Base-by-base conservation (phyloP, 2,797 vertebrate species). In the Cirrhinus molitorella region DNA sequence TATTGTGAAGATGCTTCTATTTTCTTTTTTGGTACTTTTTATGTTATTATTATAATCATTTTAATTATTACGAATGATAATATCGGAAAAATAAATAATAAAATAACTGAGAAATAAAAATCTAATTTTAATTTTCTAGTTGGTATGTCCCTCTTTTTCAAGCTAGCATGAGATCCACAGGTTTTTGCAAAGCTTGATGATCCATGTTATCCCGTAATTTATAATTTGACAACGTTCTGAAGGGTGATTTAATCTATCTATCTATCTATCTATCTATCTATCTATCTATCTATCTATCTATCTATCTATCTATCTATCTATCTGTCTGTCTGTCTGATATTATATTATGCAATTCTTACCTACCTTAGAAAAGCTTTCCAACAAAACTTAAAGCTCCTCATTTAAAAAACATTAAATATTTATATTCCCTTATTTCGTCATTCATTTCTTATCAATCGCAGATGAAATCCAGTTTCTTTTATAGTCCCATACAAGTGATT, bases 221-320 rank as follows among this genome's bases (percentile, higher is more conserved):
- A 65, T 7, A 40, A 13, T 40, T n/a, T 40, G 11, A 40, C 5
- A 40, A 40, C 5, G 12, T 63, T 31, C 28, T 3, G 17, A 17
- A 31, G 1, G 31, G 28, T n/a, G 23, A 25, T 28, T 28, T 14
- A 61, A 7, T 61, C 31, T 34, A 34, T 34, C 31, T 34, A 34
- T 10, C 21, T 53, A 7, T 61, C 57, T 14, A 3, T 59, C 23
- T 14, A 2, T 79, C 25, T 51, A 34, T 66, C 76, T 37, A 17
- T 79, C 77, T 51, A 66, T 79, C 61, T 51, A 23, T 79, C 76
- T 49, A 49, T 65, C 76, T 49, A 34, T 78, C 75, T 31, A 49
- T 76, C 55, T 45, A 45, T 77, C 74, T 31, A 21, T 61, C 74
- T 61, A 28, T 61, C 75, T 49, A 31, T 78, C 75, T 28, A 14